phyloP scores from a whole-genome alignment of 2,113 vertebrate genomes.

The Alethe castanea region DNA sequence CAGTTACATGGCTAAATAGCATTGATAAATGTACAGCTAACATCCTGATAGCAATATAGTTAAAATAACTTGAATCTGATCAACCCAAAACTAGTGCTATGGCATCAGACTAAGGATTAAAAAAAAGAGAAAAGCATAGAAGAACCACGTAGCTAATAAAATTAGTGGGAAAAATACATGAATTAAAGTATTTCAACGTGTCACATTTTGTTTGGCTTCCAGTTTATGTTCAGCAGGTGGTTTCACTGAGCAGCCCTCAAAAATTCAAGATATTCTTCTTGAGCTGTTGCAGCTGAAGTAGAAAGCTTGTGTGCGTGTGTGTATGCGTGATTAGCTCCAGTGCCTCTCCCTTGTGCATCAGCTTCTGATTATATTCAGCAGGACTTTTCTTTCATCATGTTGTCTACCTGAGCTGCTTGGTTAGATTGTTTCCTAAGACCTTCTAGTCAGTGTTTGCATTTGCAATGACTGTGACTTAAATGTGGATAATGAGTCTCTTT shows the following conservation, averaged over 20 bases:
- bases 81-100: background rate
- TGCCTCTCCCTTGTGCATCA: background rate
- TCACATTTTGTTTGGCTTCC: background rate
- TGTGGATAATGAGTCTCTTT: background rate
- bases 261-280: background rate
- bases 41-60: background rate
- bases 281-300: background rate
- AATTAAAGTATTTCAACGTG: background rate
- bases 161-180: background rate
- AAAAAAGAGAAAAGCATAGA: background rate
- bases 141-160: background rate
- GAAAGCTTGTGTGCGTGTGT: fast-evolving
- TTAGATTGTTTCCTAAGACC: background rate
- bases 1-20: background rate
- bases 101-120: background rate
- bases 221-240: background rate
- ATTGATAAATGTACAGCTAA: background rate
- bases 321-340: background rate
- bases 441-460: background rate
- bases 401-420: background rate
- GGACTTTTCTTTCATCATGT: background rate
- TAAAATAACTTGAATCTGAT: background rate
- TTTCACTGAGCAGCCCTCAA: background rate
- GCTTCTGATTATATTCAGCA: background rate
- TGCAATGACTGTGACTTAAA: background rate